phyloP scores from a whole-genome alignment of 2,797 vertebrate genomes.

The Peromyscus aztecus region DNA sequence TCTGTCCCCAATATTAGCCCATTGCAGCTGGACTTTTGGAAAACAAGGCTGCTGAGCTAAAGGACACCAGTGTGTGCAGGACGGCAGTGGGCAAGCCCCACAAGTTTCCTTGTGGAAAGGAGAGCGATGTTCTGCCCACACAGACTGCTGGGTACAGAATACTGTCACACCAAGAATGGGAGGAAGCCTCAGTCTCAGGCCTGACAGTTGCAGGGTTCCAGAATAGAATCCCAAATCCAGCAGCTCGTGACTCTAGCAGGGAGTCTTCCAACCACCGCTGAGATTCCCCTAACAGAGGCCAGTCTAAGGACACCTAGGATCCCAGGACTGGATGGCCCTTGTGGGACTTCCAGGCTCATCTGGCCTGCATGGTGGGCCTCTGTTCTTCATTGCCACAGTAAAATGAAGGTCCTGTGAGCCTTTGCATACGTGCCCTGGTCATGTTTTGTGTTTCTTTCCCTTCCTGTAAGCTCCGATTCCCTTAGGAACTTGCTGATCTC shows the following conservation, averaged over 20 bases:
- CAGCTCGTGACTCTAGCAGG: conserved; percentile 49
- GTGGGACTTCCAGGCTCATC: neutral
- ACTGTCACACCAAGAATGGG: conserved; percentile 30
- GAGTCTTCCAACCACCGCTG: conserved; percentile 37
- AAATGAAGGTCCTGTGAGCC: neutral
- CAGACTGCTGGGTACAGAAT: conserved; percentile 24
- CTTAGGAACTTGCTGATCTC: neutral
- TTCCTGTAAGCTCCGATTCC: neutral
- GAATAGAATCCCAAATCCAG: conserved; percentile 80
- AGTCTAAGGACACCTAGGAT: neutral
- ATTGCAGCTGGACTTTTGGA: neutral
- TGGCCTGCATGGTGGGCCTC: neutral
- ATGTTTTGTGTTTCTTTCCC: neutral
- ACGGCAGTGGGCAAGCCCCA: neutral
- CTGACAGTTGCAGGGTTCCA: conserved; percentile 62
- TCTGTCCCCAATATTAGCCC: conserved; percentile 1
- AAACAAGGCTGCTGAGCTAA: neutral
- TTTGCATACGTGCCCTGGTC: neutral
- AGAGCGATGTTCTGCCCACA: conserved; percentile 10
- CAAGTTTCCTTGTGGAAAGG: neutral
- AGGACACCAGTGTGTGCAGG: neutral
- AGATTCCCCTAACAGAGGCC: neutral
- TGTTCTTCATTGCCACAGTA: neutral
- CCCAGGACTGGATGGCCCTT: neutral
- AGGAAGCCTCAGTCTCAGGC: conserved; percentile 32